These are phyloP conservation scores for Ostrea denselamellosa DNA, from an alignment of 1,140 invertebrate species.

Conservation along the genomic window DNA sequence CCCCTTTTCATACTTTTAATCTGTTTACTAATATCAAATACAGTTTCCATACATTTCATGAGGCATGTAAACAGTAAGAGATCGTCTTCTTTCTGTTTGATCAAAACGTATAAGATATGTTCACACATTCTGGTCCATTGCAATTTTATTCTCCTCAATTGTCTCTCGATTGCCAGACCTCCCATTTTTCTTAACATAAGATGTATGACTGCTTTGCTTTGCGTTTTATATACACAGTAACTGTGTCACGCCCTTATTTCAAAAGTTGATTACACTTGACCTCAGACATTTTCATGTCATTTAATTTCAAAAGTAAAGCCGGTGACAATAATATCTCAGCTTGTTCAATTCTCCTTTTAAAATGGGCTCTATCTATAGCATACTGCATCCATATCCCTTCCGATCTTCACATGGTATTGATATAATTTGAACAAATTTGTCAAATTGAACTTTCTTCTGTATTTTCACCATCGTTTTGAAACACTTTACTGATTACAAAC, in stretches of 20 bases:
- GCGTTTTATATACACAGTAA: background rate
- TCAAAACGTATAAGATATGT: background rate
- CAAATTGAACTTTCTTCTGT: constrained; percentile 36
- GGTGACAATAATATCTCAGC: constrained; percentile 29
- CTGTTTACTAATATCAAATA: background rate
- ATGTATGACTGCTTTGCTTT: background rate
- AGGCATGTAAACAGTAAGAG: background rate
- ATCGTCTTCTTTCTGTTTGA: background rate
- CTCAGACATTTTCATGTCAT: constrained; percentile 35
- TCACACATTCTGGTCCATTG: constrained; percentile 24
- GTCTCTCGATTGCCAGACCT: constrained; percentile 8
- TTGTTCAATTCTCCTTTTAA: constrained; percentile 36
- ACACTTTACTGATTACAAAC: constrained; percentile 2
- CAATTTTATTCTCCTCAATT: constrained; percentile 16
- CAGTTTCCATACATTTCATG: background rate
- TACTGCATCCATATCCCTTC: constrained; percentile 45
- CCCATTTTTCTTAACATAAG: background rate
- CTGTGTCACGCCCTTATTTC: background rate
- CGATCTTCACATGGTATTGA: constrained; percentile 15
- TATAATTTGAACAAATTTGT: constrained; percentile 34
- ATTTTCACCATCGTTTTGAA: background rate
- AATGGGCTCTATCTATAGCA: constrained; percentile 43
- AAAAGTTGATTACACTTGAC: background rate
- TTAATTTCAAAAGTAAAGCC: constrained; percentile 23
- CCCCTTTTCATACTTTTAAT: constrained; percentile 4